A percentile compares a stretch with the other conserved stretches of the same genome.
These are phyloP conservation scores for Microctenopoma stevenorrisi DNA, from an alignment of 2,797 vertebrate genomes.

Conservation along the genomic window DNA sequence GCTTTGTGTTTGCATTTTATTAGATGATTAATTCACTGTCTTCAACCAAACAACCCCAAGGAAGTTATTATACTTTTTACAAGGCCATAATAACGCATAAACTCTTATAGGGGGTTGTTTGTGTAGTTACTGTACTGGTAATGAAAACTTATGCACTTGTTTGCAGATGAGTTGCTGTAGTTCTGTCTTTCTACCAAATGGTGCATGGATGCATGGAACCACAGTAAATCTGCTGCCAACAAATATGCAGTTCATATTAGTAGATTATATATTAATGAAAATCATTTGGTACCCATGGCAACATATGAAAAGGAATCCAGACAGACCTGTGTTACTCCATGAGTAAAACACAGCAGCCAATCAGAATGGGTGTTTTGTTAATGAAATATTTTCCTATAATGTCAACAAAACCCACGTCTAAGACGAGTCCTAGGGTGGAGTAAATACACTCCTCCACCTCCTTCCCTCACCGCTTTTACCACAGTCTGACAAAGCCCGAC, in stretches of 20 bases:
- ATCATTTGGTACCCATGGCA: not conserved
- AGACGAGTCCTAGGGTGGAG: not conserved
- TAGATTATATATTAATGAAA: not conserved
- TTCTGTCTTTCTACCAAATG: not conserved
- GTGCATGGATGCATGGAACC: too few relatives aligned
- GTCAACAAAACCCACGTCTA: too few relatives aligned
- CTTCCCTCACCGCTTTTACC: too few relatives aligned
- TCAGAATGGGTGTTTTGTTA: too few relatives aligned
- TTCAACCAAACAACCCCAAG: constrained; percentile 27
- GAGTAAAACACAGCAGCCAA: too few relatives aligned
- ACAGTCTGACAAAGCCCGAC: not conserved
- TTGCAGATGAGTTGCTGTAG: not conserved
- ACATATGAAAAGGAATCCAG: too few relatives aligned
- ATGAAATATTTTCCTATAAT: too few relatives aligned
- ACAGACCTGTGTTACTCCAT: too few relatives aligned
- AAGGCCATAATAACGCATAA: constrained; percentile 3
- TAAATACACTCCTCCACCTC: too few relatives aligned
- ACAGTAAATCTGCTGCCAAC: not conserved
- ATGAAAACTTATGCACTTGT: too few relatives aligned
- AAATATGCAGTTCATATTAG: not conserved
- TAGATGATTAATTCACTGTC: constrained; percentile 51
- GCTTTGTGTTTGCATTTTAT: constrained; percentile 46
- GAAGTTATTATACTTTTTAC: not conserved
- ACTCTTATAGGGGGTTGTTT: not conserved
- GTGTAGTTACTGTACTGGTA: not conserved